phyloP scores from a whole-genome alignment of 2,113 vertebrate genomes.

The Nipponia nippon region DNA sequence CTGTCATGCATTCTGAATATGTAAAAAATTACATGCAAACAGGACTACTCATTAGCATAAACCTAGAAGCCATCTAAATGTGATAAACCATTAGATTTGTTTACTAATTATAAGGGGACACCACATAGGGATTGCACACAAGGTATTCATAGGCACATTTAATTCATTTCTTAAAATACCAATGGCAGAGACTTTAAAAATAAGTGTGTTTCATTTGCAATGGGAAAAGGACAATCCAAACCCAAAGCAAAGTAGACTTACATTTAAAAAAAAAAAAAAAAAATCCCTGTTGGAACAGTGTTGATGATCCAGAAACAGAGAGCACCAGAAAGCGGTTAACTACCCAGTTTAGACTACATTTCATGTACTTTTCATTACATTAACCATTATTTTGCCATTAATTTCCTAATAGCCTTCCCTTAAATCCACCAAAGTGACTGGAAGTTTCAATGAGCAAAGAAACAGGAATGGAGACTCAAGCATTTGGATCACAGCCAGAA shows the following conservation, averaged over 20 bases:
- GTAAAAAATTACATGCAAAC: background rate
- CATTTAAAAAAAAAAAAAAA: background rate
- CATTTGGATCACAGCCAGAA: background rate
- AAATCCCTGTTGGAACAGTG: background rate
- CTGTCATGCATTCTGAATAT: background rate
- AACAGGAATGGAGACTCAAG: background rate
- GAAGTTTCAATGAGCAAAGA: background rate
- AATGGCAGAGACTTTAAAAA: background rate
- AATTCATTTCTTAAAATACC: background rate
- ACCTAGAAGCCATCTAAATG: background rate
- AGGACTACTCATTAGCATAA: background rate
- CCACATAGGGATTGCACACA: background rate
- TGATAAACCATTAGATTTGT: background rate
- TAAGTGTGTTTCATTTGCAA: background rate
- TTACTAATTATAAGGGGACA: background rate
- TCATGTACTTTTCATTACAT: background rate
- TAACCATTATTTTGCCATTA: slow-evolving; percentile 7
- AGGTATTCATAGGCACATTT: background rate
- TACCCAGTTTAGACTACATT: background rate
- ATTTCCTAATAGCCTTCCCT: background rate
- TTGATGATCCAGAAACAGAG: background rate
- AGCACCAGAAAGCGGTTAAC: background rate
- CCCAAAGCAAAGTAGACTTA: background rate
- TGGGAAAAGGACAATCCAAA: background rate
- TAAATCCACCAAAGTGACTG: background rate